Conservation (phyloP, 2,113 vertebrate species). For the Ceratotherium simum region DNA sequence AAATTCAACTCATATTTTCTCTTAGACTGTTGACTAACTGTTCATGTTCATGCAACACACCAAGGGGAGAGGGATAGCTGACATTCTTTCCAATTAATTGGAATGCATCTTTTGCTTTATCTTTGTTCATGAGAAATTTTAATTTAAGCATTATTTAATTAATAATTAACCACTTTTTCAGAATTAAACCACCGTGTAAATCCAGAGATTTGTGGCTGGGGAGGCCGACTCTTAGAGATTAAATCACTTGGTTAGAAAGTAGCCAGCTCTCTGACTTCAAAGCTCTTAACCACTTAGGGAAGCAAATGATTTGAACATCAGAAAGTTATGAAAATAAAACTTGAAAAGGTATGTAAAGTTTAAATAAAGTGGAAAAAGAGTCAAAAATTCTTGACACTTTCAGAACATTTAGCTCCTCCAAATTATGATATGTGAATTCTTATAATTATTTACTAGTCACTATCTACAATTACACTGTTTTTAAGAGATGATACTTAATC, state of each 20-base stretch:
- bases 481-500: not conserved
- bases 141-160: constrained; percentile 1
- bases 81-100: not conserved
- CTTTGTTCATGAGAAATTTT: constrained; percentile 4
- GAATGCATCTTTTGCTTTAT: not conserved
- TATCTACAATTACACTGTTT: not conserved
- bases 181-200: not conserved
- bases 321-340: not conserved
- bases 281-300: not conserved
- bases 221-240: not conserved
- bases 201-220: not conserved
- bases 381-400: not conserved
- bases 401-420: not conserved
- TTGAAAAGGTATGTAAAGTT: not conserved
- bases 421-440: not conserved
- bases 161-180: not conserved
- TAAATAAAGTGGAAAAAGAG: not conserved
- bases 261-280: not conserved
- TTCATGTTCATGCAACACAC: not conserved
- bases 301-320: not conserved
- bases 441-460: not conserved
- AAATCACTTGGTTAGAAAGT: not conserved
- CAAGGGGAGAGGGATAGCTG: not conserved
- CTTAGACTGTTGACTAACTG: not conserved
- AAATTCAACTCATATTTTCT: not conserved